Percentiles rank a stretch among this genome's conserved stretches.
Conservation (phyloP, 1,140 invertebrate genomes). For the Drosophila ercepeae region DNA sequence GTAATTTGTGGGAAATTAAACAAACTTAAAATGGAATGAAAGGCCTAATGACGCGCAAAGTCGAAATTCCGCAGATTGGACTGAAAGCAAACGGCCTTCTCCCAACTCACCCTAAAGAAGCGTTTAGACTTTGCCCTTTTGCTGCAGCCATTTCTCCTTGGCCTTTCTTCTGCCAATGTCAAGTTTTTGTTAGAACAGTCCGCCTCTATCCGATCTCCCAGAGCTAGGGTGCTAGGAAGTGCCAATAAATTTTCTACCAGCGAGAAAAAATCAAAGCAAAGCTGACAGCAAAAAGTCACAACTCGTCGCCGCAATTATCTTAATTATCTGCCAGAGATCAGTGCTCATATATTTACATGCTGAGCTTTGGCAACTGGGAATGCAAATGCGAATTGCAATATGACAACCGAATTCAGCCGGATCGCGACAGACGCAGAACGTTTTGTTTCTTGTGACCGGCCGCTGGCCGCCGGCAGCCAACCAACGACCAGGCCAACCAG, state of each 20-base stretch:
- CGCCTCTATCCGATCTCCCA: slow-evolving; percentile 1
- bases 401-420: slow-evolving; percentile 65
- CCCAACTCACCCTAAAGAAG: too few species aligned
- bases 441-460: slow-evolving; percentile 17
- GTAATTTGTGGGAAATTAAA: slow-evolving; percentile 13
- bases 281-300: slow-evolving; percentile 24
- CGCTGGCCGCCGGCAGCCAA: too few species aligned
- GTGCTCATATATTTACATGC: slow-evolving; percentile 1
- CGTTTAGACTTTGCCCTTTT: neutral
- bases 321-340: slow-evolving; percentile 53
- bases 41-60: slow-evolving; percentile 18
- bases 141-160: neutral
- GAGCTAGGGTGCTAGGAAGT: slow-evolving; percentile 25
- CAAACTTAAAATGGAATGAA: slow-evolving; percentile 7
- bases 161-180: slow-evolving; percentile 36
- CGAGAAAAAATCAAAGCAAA: slow-evolving; percentile 43
- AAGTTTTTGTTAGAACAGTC: slow-evolving; percentile 56
- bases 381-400: slow-evolving; percentile 32
- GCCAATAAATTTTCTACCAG: slow-evolving; percentile 38
- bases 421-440: slow-evolving; percentile 51
- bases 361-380: slow-evolving; percentile 27
- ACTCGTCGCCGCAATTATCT: slow-evolving; percentile 58
- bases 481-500: slow-evolving; percentile 14
- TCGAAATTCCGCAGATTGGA: too few species aligned
- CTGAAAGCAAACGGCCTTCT: too few species aligned